Evolutionary conservation across 2,113 vertebrate genomes (phyloP).

Genomic region (Pholis gunnellus): DNA sequence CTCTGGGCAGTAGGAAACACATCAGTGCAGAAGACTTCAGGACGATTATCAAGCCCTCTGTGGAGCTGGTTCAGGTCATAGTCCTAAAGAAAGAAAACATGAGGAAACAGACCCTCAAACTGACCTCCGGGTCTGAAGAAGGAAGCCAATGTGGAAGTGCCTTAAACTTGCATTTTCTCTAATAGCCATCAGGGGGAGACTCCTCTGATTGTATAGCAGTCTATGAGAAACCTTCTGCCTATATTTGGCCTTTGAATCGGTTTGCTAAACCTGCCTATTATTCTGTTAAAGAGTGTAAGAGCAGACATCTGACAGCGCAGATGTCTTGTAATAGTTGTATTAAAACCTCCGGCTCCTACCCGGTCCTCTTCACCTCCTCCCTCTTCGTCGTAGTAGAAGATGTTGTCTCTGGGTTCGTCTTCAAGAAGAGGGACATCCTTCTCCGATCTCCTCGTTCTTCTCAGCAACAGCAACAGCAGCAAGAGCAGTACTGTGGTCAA

Average conservation of each 20-base stretch:
- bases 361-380: slow-evolving; percentile 73
- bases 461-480: slow-evolving; percentile 52
- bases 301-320: background rate
- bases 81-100: slow-evolving; percentile 24
- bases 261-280: too few relatives aligned
- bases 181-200: too few relatives aligned
- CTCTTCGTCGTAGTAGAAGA: slow-evolving; percentile 70
- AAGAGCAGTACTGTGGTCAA: slow-evolving; percentile 62
- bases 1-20: slow-evolving; percentile 36
- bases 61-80: slow-evolving; percentile 66
- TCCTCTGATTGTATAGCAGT: too few relatives aligned
- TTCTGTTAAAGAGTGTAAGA: too few relatives aligned
- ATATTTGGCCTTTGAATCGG: too few relatives aligned
- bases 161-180: too few relatives aligned
- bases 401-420: slow-evolving; percentile 54
- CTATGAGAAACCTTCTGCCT: too few relatives aligned
- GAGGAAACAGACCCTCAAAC: background rate
- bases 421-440: slow-evolving; percentile 21
- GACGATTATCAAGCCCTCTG: slow-evolving; percentile 41
- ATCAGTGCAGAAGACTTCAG: slow-evolving; percentile 47
- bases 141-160: too few relatives aligned
- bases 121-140: background rate
- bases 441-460: background rate
- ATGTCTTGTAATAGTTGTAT: background rate
- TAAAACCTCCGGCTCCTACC: slow-evolving; percentile 44